A percentile compares a stretch with the other conserved stretches of the same genome.
Conservation (phyloP, 2,113 vertebrate species). For the Dissostichus mawsoni region DNA sequence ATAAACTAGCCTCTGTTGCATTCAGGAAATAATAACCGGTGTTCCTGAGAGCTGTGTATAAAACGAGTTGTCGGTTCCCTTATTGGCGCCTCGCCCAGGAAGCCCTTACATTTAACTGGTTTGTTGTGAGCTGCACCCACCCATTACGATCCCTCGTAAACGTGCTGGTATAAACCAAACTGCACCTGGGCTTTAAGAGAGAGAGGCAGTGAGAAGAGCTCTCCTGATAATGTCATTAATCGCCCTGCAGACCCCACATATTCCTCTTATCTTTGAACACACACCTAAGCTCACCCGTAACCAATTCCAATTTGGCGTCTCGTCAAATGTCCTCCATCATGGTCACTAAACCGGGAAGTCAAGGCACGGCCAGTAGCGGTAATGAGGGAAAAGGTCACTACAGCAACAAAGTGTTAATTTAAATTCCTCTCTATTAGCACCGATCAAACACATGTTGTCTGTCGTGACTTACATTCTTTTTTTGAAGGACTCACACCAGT, state of each 20-base stretch:
- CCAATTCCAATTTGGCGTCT: conserved; percentile 44
- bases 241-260: conserved; percentile 21
- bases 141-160: conserved; percentile 59
- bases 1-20: conserved; percentile 13
- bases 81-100: conserved; percentile 53
- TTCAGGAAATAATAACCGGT: conserved; percentile 8
- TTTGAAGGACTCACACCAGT: background rate
- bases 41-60: conserved; percentile 19
- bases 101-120: conserved; percentile 61
- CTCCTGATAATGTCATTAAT: conserved; percentile 49
- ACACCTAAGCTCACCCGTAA: conserved; percentile 41
- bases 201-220: background rate
- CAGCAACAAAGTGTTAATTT: conserved; percentile 59
- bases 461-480: background rate
- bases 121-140: conserved; percentile 63
- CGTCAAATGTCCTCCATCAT: conserved; percentile 44
- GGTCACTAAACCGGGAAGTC: conserved; percentile 21
- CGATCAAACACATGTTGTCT: conserved; percentile 5
- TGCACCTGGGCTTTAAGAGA: conserved; percentile 33
- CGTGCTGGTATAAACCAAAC: conserved; percentile 31
- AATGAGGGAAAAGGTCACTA: conserved; percentile 55
- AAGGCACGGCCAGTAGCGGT: conserved; percentile 11
- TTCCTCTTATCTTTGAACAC: conserved; percentile 65
- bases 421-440: conserved; percentile 32
- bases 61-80: conserved; percentile 47